Evolutionary conservation across 2,888 invertebrate species (phyloP), one percentile per base, ranked within the genome.

Genomic region (Dryocosmus kuriphilus): DNA sequence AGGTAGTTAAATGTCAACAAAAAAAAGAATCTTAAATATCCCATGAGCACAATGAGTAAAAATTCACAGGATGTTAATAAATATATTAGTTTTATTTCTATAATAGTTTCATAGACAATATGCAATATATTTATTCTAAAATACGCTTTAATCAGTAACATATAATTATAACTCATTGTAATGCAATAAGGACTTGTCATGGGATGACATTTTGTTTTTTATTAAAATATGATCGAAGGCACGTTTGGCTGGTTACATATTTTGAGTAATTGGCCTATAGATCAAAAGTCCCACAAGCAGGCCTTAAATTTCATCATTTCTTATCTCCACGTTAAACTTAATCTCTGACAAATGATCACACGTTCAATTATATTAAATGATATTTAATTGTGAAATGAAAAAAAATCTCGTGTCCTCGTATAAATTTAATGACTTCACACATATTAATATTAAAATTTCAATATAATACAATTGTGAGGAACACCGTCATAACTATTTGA

Each of bases 51-150:
- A 57, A 51, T 27, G 24, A 71, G 5, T 71, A 60, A 71, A 57
- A 60, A 77, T 38, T 35, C 30, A 14, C 55, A 32, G 16, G 9
- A 55, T 27, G 83, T 87, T 89, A 90, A 90, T 88, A 90, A 90
- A 90, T 89, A 89, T 90, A 90, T 88, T 87, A 86, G 88, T 88
- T 90, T 88, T 88, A 88, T 86, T 87, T 88, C 86, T 86, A 86
- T 86, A 84, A 87, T 79, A 77, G 86, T 87, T 84, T 86, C 85
- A 87, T 89, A 87, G 87, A 88, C 86, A 87, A 83, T 87, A 83
- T 83, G 84, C 79, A 84, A 84, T 87, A 82, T 83, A 79, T 85
- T 85, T 86, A 85, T 85, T 86, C 74, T 84, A 85, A 79, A 79
- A 65, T 82, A 73, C 78, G 79, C 83, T 79, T 61, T 86, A 84